A percentile compares a stretch with the other conserved stretches of the same genome.
phyloP scores from a whole-genome alignment of 1,140 invertebrate genomes.

The Trichoplusia ni region DNA sequence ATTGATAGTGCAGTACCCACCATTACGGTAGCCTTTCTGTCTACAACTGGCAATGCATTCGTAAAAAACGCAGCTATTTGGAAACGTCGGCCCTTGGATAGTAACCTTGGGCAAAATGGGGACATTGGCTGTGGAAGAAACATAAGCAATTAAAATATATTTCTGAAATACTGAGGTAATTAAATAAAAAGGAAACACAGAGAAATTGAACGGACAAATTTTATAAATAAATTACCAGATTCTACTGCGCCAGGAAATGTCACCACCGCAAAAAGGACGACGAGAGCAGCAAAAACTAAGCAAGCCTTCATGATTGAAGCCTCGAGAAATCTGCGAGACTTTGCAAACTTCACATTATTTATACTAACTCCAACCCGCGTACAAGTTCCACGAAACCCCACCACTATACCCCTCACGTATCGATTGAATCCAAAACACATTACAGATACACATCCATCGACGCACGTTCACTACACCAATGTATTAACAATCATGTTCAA shows the following conservation, averaged over 20 bases:
- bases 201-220: no score
- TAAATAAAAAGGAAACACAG: slow-evolving; percentile 7
- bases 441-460: not conserved
- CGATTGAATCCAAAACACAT: slow-evolving; percentile 12
- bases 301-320: slow-evolving; percentile 54
- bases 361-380: slow-evolving; percentile 50
- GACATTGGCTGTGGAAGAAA: slow-evolving; percentile 46
- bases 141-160: not conserved
- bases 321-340: slow-evolving; percentile 44
- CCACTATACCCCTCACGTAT: slow-evolving; percentile 10
- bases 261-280: slow-evolving; percentile 39
- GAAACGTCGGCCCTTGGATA: slow-evolving; percentile 47
- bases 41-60: slow-evolving; percentile 61
- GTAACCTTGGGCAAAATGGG: slow-evolving; percentile 41
- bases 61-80: slow-evolving; percentile 55
- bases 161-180: not conserved
- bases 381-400: slow-evolving; percentile 35
- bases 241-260: slow-evolving; percentile 28
- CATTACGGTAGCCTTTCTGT: slow-evolving; percentile 45
- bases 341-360: slow-evolving; percentile 48
- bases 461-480: slow-evolving; percentile 32
- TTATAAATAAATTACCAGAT: not conserved
- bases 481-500: slow-evolving; percentile 1
- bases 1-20: slow-evolving; percentile 64
- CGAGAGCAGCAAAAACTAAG: slow-evolving; percentile 44